phyloP scores from a whole-genome alignment of 2,888 invertebrate genomes.

The Spodoptera exigua region DNA sequence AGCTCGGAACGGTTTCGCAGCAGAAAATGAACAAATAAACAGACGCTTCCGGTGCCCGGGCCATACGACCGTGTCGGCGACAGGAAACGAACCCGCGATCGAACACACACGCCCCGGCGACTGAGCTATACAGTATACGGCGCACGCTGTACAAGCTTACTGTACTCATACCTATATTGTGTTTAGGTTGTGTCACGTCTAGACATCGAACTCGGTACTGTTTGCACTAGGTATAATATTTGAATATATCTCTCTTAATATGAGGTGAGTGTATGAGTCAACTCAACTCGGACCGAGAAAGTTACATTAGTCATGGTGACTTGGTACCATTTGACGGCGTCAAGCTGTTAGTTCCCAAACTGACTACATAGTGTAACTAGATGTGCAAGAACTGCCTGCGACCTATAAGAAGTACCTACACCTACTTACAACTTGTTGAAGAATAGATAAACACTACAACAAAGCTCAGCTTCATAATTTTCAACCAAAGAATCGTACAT shows the following conservation, averaged over 20 bases:
- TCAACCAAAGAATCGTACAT: constrained; percentile 13
- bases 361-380: too few relatives aligned
- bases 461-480: not conserved
- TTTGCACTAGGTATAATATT: too few relatives aligned
- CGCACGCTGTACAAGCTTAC: constrained; percentile 11
- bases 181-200: constrained; percentile 25
- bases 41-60: constrained; percentile 21
- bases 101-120: constrained; percentile 56
- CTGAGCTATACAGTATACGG: constrained; percentile 19
- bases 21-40: constrained; percentile 47
- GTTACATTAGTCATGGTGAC: too few relatives aligned
- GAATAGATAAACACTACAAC: too few relatives aligned
- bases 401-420: too few relatives aligned
- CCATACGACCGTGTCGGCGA: constrained; percentile 48
- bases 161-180: constrained; percentile 19
- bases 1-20: constrained; percentile 25
- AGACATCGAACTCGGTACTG: constrained; percentile 10
- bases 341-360: too few relatives aligned
- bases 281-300: too few relatives aligned
- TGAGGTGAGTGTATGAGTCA: too few relatives aligned
- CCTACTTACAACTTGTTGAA: too few relatives aligned
- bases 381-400: too few relatives aligned
- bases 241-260: too few relatives aligned
- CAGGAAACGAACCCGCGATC: constrained; percentile 60
- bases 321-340: too few relatives aligned